Evolutionary conservation across 2,797 vertebrate species (phyloP).

Genomic region (Babyrousa celebensis): DNA sequence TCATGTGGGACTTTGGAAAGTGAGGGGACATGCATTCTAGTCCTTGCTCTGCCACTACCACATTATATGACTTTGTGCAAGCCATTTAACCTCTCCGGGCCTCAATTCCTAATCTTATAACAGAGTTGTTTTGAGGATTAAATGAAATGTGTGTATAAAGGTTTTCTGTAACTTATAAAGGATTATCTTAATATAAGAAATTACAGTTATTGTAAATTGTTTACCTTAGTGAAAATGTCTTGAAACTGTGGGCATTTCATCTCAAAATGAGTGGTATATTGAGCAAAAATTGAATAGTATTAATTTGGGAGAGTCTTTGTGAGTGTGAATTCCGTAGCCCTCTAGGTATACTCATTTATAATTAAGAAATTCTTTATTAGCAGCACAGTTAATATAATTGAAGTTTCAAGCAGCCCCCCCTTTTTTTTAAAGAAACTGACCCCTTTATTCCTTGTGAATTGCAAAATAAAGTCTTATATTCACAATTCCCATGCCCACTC

Average conservation of each 20-base stretch:
- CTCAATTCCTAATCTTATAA: slow-evolving; percentile 12
- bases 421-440: slow-evolving; percentile 7
- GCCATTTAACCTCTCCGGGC: not conserved
- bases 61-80: not conserved
- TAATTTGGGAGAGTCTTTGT: slow-evolving; percentile 32
- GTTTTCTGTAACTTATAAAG: slow-evolving; percentile 33
- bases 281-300: not conserved
- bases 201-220: not conserved
- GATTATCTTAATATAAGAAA: slow-evolving; percentile 49
- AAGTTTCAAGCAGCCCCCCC: not conserved
- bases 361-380: slow-evolving; percentile 48
- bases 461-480: slow-evolving; percentile 23
- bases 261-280: slow-evolving; percentile 39
- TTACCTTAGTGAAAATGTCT: slow-evolving; percentile 43
- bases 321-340: not conserved
- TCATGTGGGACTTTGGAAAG: slow-evolving; percentile 15
- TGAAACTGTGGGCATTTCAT: slow-evolving; percentile 17
- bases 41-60: not conserved
- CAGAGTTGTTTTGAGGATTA: slow-evolving; percentile 47
- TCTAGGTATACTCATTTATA: not conserved
- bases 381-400: slow-evolving; percentile 59
- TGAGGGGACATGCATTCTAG: not conserved
- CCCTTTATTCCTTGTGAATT: slow-evolving; percentile 30
- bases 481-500: not conserved
- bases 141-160: not conserved